Conservation (phyloP, 2,888 invertebrate species). For the Branchellion lobata region DNA sequence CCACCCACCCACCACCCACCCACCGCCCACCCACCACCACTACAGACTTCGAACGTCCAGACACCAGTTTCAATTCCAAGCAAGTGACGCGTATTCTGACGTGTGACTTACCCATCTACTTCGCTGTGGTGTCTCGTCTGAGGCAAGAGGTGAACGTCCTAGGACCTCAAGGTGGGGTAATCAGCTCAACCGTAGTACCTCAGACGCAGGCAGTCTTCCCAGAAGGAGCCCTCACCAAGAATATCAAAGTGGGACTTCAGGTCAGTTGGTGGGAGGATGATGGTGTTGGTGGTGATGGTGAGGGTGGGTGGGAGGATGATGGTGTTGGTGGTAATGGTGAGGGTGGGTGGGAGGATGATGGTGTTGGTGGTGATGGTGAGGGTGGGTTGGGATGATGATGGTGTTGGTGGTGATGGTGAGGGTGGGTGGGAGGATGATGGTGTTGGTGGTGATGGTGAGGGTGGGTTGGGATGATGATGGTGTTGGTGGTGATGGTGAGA, state of each 20-base stretch:
- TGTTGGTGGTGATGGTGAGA: no score
- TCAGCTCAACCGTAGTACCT: conserved; percentile 96
- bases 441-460: no score
- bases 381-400: no score
- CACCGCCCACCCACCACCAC: no score
- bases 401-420: no score
- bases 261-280: conserved; percentile 76
- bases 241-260: conserved; percentile 98
- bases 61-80: conserved; percentile 67
- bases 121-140: conserved; percentile 77
- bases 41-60: conserved; percentile 67
- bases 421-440: no score
- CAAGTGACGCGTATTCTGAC: conserved; percentile 94
- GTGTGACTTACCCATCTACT: conserved; percentile 98
- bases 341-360: no score
- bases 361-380: no score
- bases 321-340: no score
- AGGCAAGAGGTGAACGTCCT: conserved; percentile 96
- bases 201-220: conserved; percentile 99
- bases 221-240: conserved; percentile 96
- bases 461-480: no score
- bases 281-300: not conserved
- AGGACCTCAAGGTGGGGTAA: conserved; percentile 98
- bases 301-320: no score
- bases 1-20: no score